phyloP scores from a whole-genome alignment of 2,888 invertebrate species.

The Scaptomyza caliginosa region DNA sequence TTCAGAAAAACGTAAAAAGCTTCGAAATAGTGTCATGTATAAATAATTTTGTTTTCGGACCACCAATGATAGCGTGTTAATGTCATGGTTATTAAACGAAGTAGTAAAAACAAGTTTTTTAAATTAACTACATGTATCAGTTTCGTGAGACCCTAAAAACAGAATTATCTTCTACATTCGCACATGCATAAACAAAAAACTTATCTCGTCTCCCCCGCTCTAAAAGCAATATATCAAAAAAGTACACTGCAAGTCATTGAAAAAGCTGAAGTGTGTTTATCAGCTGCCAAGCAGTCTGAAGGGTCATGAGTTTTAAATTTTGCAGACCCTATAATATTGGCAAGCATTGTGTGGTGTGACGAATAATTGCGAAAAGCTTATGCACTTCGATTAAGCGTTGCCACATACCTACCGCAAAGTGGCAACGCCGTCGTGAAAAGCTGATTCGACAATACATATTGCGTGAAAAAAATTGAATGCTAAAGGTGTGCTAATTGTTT shows the following conservation, averaged over 20 bases:
- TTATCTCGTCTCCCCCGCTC: background rate
- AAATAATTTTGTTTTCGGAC: conserved; percentile 24
- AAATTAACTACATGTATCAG: conserved; percentile 11
- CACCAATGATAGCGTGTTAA: conserved; percentile 18
- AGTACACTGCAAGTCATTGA: conserved; percentile 25
- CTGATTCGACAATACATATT: conserved; percentile 19
- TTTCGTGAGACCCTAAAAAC: conserved; percentile 13
- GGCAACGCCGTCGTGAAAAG: conserved; percentile 38
- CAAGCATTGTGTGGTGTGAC: conserved; percentile 37
- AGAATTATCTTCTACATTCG: conserved; percentile 7
- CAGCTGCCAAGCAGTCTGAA: conserved; percentile 56
- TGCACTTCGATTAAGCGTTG: conserved; percentile 42
- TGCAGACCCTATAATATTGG: conserved; percentile 34
- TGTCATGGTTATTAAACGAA: conserved; percentile 35
- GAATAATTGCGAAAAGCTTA: conserved; percentile 46
- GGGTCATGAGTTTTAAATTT: conserved; percentile 33
- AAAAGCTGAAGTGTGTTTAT: conserved; percentile 41
- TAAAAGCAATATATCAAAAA: conserved; percentile 5
- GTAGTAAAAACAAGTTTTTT: background rate
- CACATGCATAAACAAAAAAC: conserved; percentile 13
- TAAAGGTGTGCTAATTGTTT: conserved; percentile 44
- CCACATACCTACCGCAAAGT: conserved; percentile 28
- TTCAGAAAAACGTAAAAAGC: conserved; percentile 44
- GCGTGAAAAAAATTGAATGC: conserved; percentile 15
- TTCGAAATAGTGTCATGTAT: conserved; percentile 55